Conservation (phyloP, 2,888 invertebrate species). For the Ormyrus pomaceus region DNA sequence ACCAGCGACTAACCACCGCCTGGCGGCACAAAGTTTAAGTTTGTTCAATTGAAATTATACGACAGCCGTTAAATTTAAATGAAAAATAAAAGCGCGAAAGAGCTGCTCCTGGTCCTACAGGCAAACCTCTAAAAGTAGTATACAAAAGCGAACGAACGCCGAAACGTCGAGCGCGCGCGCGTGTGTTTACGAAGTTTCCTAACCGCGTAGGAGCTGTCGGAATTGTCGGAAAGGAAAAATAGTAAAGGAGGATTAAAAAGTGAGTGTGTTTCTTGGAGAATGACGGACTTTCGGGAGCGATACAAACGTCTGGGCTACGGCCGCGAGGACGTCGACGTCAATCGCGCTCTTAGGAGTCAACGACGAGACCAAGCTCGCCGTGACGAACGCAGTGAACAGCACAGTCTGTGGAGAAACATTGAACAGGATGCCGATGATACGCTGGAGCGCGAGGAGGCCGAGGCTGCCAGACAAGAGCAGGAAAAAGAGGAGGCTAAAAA, state of each 20-base stretch:
- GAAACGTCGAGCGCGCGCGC: too few species aligned
- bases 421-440: slow-evolving; percentile 7
- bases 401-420: slow-evolving; percentile 25
- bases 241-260: neutral
- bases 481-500: slow-evolving; percentile 3
- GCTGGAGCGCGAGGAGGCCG: neutral
- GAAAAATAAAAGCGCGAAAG: too few species aligned
- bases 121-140: too few species aligned
- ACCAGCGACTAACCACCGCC: too few species aligned
- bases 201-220: neutral
- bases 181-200: too few species aligned
- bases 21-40: too few species aligned
- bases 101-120: too few species aligned
- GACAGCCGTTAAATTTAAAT: too few species aligned
- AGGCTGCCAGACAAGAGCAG: neutral
- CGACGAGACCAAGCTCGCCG: slow-evolving; percentile 45
- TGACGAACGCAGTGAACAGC: slow-evolving; percentile 33
- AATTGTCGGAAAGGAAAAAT: neutral
- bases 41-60: too few species aligned
- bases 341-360: slow-evolving; percentile 51
- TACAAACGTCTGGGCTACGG: slow-evolving; percentile 52
- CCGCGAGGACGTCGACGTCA: slow-evolving; percentile 35
- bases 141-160: too few species aligned
- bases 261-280: neutral
- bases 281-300: slow-evolving; percentile 53